phyloP scores from a whole-genome alignment of 1,140 invertebrate species.

The Papilio helenus region DNA sequence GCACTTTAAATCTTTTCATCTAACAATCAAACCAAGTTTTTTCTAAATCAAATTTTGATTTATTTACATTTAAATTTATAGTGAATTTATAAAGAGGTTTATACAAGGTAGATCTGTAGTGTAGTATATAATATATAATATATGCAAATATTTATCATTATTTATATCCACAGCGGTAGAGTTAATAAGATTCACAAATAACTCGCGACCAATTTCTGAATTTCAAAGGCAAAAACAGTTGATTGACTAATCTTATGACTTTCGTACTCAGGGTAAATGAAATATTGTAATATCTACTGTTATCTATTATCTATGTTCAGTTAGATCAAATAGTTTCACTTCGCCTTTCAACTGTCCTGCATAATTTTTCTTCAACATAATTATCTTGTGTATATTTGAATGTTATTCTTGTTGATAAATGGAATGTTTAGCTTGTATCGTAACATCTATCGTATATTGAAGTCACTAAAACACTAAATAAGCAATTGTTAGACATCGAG shows the following conservation, averaged over 20 bases:
- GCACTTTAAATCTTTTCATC: slow-evolving; percentile 41
- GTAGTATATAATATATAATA: slow-evolving; percentile 72
- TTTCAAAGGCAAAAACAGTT: slow-evolving; percentile 65
- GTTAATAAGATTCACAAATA: slow-evolving; percentile 64
- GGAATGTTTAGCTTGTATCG: slow-evolving; percentile 10
- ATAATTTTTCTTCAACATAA: neutral
- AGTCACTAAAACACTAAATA: slow-evolving; percentile 6
- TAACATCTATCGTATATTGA: neutral
- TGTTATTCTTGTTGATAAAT: slow-evolving; percentile 53
- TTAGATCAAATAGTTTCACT: slow-evolving; percentile 73
- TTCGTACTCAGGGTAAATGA: slow-evolving; percentile 75
- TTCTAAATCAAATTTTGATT: slow-evolving; percentile 37
- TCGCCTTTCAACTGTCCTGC: slow-evolving; percentile 56
- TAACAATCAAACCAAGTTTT: neutral
- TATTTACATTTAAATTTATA: slow-evolving; percentile 57
- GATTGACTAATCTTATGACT: slow-evolving; percentile 77
- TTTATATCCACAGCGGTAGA: slow-evolving; percentile 62
- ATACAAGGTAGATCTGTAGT: slow-evolving; percentile 80
- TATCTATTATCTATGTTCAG: slow-evolving; percentile 64
- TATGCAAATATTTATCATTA: slow-evolving; percentile 55
- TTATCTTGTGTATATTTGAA: slow-evolving; percentile 45
- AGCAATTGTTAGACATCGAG: slow-evolving; percentile 34
- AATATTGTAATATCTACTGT: slow-evolving; percentile 68
- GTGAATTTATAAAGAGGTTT: slow-evolving; percentile 79
- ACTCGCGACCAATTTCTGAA: slow-evolving; percentile 73